These are phyloP conservation scores for Boloria euphrosyne DNA, from an alignment of 2,888 invertebrate genomes.

Conservation along the genomic window DNA sequence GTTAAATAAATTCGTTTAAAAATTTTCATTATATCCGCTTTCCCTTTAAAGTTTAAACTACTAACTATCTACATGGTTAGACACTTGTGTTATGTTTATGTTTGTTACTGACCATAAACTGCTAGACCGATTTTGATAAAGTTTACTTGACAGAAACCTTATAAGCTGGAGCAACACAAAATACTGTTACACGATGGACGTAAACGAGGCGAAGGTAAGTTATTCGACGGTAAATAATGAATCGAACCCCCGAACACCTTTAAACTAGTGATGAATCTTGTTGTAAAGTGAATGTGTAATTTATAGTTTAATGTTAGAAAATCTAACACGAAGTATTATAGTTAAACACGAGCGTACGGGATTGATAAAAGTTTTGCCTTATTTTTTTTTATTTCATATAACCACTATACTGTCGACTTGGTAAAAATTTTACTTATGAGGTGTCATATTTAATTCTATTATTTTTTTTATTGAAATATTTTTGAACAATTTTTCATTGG, in stretches of 20 bases:
- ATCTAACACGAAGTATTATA: not conserved
- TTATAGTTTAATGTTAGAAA: not conserved
- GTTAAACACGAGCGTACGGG: not conserved
- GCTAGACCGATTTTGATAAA: too few species aligned
- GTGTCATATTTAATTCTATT: not conserved
- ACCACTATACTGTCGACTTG: conserved; percentile 16
- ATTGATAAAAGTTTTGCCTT: not conserved
- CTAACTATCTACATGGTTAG: too few species aligned
- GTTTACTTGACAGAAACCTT: too few species aligned
- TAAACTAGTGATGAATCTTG: too few species aligned
- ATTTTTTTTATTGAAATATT: not conserved
- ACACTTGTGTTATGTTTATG: too few species aligned
- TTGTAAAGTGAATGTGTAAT: too few species aligned
- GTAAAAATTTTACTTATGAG: not conserved
- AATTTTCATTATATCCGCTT: too few species aligned
- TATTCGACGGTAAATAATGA: not conserved
- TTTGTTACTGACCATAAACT: too few species aligned
- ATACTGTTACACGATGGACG: not conserved
- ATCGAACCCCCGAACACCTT: not conserved
- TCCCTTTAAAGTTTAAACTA: too few species aligned
- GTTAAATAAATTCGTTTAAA: too few species aligned
- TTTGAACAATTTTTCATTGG: too few species aligned
- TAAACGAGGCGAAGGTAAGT: not conserved
- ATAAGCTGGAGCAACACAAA: too few species aligned
- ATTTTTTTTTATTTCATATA: not conserved